Evolutionary conservation across 2,888 invertebrate species (phyloP).

Genomic region (Trichopoda pennipes): DNA sequence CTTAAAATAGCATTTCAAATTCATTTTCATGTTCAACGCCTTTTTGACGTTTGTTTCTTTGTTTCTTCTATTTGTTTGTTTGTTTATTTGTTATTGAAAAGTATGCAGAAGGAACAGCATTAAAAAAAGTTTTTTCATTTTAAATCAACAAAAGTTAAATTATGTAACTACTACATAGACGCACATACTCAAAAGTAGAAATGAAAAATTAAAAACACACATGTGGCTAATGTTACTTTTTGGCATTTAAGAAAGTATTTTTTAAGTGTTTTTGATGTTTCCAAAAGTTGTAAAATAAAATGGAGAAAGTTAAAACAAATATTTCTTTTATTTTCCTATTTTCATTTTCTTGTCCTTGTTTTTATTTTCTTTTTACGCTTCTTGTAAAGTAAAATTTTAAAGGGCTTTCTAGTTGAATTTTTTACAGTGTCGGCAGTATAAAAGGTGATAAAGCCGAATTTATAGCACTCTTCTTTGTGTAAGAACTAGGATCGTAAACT

Average conservation of each 20-base stretch:
- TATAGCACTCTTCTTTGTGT: too few species aligned
- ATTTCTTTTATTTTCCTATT: conserved; percentile 2
- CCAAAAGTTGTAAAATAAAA: conserved; percentile 11
- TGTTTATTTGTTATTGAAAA: conserved; percentile 2
- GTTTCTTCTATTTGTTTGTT: conserved; percentile 3
- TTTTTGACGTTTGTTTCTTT: conserved; percentile 47
- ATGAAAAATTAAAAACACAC: conserved; percentile 11
- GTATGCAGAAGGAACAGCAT: not conserved
- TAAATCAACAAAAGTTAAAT: conserved; percentile 23
- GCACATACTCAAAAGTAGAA: conserved; percentile 27
- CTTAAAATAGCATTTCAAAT: conserved; percentile 34
- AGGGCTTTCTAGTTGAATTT: conserved; percentile 25
- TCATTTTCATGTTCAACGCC: conserved; percentile 62
- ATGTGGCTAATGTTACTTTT: conserved; percentile 60
- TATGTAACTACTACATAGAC: not conserved
- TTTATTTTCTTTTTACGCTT: not conserved
- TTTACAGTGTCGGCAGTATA: not conserved
- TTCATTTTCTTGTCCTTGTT: too few species aligned
- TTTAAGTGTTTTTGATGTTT: conserved; percentile 46
- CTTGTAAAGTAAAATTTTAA: not conserved
- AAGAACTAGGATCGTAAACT: too few species aligned
- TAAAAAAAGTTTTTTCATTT: conserved; percentile 18
- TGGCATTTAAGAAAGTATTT: conserved; percentile 47
- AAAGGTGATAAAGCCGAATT: not conserved
- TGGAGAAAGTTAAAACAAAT: conserved; percentile 40